A percentile compares a stretch with the other conserved stretches of the same genome.
Evolutionary conservation across 2,113 vertebrate genomes (phyloP).

Genomic region (Riparia riparia): DNA sequence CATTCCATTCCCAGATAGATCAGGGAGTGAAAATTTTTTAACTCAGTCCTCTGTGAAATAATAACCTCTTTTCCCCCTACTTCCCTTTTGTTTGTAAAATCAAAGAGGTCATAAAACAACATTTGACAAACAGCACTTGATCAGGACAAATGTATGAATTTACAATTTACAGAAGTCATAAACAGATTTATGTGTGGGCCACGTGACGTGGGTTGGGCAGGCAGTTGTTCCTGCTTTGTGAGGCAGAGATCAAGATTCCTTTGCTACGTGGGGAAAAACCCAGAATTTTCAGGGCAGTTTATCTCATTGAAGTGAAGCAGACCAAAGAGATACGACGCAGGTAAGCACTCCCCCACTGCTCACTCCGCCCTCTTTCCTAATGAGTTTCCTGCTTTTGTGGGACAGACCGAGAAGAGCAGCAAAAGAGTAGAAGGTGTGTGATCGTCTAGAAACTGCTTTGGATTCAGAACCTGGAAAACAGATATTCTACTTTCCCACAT

Average conservation of each 20-base stretch:
- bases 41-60: not conserved
- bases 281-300: not conserved
- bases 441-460: not conserved
- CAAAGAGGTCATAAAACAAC: not conserved
- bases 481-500: not conserved
- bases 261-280: not conserved
- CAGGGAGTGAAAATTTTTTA: not conserved
- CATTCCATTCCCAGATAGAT: not conserved
- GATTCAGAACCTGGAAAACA: not conserved
- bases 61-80: not conserved
- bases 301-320: not conserved
- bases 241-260: slow-evolving; percentile 29
- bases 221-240: slow-evolving; percentile 32
- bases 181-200: not conserved
- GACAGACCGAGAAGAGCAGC: slow-evolving; percentile 1
- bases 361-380: slow-evolving; percentile 47
- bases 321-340: not conserved
- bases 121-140: not conserved
- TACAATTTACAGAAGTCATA: slow-evolving; percentile 13
- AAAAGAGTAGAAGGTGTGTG: not conserved
- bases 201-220: slow-evolving; percentile 33
- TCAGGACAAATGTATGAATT: not conserved
- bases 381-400: slow-evolving; percentile 62
- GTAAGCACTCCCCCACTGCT: slow-evolving; percentile 31
- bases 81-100: not conserved